phyloP scores from a whole-genome alignment of 2,113 vertebrate genomes.

The Archilochus colubris region DNA sequence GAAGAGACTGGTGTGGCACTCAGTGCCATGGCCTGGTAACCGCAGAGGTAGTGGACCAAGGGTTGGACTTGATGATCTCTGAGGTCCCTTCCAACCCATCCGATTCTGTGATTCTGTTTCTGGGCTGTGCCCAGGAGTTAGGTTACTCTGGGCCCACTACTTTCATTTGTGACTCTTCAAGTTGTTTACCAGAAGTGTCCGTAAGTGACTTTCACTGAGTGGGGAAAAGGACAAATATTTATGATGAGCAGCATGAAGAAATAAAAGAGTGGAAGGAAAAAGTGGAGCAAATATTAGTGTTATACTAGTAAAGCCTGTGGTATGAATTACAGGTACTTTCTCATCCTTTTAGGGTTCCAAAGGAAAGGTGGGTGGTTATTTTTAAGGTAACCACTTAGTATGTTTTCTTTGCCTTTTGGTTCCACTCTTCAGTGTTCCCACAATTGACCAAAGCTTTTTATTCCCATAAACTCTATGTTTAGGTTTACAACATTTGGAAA shows the following conservation, averaged over 20 bases:
- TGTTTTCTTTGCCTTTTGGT: background rate
- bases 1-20: too few species aligned
- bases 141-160: background rate
- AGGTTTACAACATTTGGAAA: background rate
- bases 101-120: background rate
- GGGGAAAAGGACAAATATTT: background rate
- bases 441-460: background rate
- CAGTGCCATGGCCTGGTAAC: too few species aligned
- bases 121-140: background rate
- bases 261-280: background rate
- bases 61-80: too few species aligned
- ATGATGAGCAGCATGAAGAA: background rate
- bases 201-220: background rate
- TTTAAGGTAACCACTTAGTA: background rate
- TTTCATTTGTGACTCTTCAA: background rate
- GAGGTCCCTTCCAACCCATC: too few species aligned
- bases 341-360: background rate
- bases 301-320: background rate
- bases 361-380: background rate
- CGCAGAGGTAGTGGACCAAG: too few species aligned
- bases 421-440: background rate
- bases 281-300: background rate
- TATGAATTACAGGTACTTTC: background rate
- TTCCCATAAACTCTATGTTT: background rate
- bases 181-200: background rate